Evolutionary conservation across 2,888 invertebrate species (phyloP), one percentile per base, ranked within the genome.

Genomic region (Trilocha varians): DNA sequence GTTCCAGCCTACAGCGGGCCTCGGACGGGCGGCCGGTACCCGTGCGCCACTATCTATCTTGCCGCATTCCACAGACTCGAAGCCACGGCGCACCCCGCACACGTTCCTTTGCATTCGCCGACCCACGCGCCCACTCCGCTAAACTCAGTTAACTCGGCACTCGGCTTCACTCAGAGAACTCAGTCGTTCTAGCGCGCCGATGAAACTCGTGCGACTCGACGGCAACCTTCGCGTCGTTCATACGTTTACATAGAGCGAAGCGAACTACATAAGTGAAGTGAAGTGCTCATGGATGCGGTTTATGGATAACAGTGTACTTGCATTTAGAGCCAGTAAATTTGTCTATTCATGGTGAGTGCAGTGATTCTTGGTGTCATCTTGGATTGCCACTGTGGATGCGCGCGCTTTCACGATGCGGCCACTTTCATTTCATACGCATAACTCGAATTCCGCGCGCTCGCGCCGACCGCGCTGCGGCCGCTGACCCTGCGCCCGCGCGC

Each of bases 61-160:
- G 71, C 74, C 74, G 72, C 75, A 74, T 75, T 74, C 76, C 80
- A 77, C 75, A 73, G 73, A 71, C 75, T 78, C 80, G 76, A 75
- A 74, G 76, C 73, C 76, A 79, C 78, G 84, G 83, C 79, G 74
- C 70, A 66, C 71, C 70, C 70, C 70, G 68, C 68, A 85, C 84
- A 83, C 88, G 90, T 88, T 87, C 88, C 87, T 88, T 25, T 25
- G 25, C 25, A 25, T 25, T 84, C 78, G 86, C 64, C 67, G 90
- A 90, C 91, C 89, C 91, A 91, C 89, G 91, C 91, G 91, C 90
- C 90, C 90, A 88, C 68, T 53, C 58, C 61, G 55, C 65, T 56
- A 59, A 70, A 57, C 64, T 73, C 25, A 25, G 11, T 25, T 6
- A 9, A 25, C n/a, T n/a, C n/a, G n/a, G n/a, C n/a, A n/a, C n/a